A percentile compares a stretch with the other conserved stretches of the same genome.
These are phyloP conservation scores for Strongylocentrotus purpuratus DNA, from an alignment of 35 echinoderm and acorn worm species.

Conservation along the genomic window DNA sequence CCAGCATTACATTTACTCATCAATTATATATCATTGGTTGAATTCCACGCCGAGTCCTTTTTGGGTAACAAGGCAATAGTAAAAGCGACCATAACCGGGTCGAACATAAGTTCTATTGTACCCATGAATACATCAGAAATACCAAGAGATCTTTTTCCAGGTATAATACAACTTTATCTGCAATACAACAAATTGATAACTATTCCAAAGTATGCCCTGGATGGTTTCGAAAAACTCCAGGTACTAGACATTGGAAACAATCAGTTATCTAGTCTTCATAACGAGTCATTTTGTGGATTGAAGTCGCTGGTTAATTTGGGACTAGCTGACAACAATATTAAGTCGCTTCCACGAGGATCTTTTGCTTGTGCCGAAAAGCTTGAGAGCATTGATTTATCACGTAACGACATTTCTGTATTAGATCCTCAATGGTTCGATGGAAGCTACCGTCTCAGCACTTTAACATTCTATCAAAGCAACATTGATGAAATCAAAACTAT, in stretches of 20 bases:
- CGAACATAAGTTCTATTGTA: neutral
- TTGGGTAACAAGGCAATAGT: neutral
- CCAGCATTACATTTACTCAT: neutral
- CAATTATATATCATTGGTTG: neutral
- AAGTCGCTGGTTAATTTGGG: neutral
- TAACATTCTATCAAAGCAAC: neutral
- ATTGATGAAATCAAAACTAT: neutral
- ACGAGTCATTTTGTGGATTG: neutral
- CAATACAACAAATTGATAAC: neutral
- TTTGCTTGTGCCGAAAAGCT: neutral
- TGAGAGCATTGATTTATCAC: neutral
- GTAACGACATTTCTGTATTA: neutral
- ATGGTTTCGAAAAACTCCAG: neutral
- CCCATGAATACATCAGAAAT: neutral
- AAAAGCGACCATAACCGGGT: neutral
- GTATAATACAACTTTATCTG: neutral
- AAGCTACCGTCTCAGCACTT: neutral
- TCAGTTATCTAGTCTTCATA: neutral
- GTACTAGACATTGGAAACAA: neutral
- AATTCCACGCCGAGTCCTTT: neutral
- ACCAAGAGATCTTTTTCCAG: neutral
- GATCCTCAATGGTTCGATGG: neutral
- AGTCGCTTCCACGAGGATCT: neutral
- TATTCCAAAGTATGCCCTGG: neutral
- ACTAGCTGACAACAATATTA: neutral